These are phyloP conservation scores for Cochlearius cochlearius DNA, from an alignment of 2,113 vertebrate genomes.

Conservation along the genomic window DNA sequence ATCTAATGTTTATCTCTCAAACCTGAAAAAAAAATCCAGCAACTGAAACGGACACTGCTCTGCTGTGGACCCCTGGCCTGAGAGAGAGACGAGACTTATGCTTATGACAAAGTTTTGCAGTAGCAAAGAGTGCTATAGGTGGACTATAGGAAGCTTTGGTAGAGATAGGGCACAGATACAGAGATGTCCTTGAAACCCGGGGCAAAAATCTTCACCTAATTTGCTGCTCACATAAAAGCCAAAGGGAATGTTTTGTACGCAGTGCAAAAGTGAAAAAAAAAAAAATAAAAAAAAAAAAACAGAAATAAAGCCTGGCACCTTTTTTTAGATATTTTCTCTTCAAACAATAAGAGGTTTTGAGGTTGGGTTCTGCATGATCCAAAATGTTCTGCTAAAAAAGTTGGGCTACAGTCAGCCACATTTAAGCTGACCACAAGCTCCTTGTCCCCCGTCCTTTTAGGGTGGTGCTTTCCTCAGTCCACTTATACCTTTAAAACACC, in stretches of 20 bases:
- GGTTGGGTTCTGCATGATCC: neutral
- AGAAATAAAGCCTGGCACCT: neutral
- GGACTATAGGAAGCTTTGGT: neutral
- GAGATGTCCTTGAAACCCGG: neutral
- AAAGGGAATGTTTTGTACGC: neutral
- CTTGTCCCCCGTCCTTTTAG: neutral
- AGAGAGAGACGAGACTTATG: neutral
- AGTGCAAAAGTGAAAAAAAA: neutral
- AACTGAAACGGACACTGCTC: neutral
- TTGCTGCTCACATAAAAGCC: neutral
- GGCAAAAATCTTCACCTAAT: neutral
- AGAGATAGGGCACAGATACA: neutral
- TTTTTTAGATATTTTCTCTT: neutral
- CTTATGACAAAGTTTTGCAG: neutral
- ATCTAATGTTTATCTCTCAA: slow-evolving; percentile 19
- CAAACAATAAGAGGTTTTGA: neutral
- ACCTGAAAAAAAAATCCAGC: neutral
- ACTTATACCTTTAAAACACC: slow-evolving; percentile 15
- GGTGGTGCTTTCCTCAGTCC: neutral
- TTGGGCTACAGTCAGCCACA: neutral
- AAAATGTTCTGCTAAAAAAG: neutral
- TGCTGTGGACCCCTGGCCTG: neutral
- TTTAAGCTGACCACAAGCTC: neutral
- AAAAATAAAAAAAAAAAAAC: neutral
- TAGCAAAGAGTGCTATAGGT: neutral